Percentiles rank a stretch among this genome's conserved stretches.
These are phyloP conservation scores for Troides oblongomaculatus DNA, from an alignment of 2,888 invertebrate genomes.

Conservation along the genomic window DNA sequence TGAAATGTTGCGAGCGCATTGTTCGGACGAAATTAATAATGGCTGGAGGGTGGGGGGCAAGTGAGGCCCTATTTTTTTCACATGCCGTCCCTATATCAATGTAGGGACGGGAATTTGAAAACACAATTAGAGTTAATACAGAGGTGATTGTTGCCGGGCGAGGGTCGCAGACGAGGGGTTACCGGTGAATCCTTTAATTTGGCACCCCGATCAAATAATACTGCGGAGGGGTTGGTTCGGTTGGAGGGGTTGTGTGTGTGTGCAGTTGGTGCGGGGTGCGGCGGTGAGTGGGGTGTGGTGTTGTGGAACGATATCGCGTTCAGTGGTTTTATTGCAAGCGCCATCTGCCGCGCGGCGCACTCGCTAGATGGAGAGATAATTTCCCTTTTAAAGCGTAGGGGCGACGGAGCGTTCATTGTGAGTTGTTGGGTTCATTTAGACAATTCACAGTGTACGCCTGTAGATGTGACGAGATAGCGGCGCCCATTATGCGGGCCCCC, in stretches of 20 bases:
- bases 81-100: conserved; percentile 62
- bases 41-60: conserved; percentile 56
- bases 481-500: conserved; percentile 60
- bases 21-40: conserved; percentile 69
- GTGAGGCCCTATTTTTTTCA: conserved; percentile 72
- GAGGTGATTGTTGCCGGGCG: conserved; percentile 78
- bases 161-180: conserved; percentile 74
- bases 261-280: neutral
- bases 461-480: conserved; percentile 64
- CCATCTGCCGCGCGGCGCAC: conserved; percentile 72
- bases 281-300: conserved; percentile 41
- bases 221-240: conserved; percentile 58
- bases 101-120: conserved; percentile 76
- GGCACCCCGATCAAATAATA: conserved; percentile 80
- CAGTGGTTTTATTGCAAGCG: conserved; percentile 80
- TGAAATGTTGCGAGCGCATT: conserved; percentile 45
- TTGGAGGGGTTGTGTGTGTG: neutral
- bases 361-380: conserved; percentile 76
- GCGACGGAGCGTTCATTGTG: conserved; percentile 59
- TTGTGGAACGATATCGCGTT: conserved; percentile 72
- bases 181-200: conserved; percentile 79
- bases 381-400: conserved; percentile 68
- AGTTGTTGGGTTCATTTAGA: conserved; percentile 71
- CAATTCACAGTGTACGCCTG: conserved; percentile 62
- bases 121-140: conserved; percentile 81